Conservation (phyloP, 2,888 invertebrate genomes). For the Lypha dubia region DNA sequence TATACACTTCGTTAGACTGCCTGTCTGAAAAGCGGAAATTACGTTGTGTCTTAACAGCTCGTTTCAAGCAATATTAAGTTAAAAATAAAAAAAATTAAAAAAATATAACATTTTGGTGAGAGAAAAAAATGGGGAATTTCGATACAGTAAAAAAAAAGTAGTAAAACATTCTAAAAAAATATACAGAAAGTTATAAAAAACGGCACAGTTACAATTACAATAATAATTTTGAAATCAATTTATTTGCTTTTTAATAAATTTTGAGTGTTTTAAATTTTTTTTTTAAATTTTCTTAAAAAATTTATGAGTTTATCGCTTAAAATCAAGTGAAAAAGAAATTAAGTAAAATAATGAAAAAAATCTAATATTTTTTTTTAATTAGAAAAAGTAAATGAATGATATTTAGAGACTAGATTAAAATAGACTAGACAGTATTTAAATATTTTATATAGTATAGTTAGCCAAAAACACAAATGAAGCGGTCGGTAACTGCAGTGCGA, state of each 20-base stretch:
- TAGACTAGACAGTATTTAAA: constrained; percentile 14
- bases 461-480: constrained; percentile 66
- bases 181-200: constrained; percentile 70
- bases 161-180: constrained; percentile 33
- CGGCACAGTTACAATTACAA: constrained; percentile 62
- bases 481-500: constrained; percentile 75
- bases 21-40: too few relatives aligned
- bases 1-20: too few relatives aligned
- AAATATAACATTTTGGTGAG: too few relatives aligned
- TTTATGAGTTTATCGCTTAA: not conserved
- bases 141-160: too few relatives aligned
- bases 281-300: not conserved
- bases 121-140: too few relatives aligned
- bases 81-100: too few relatives aligned
- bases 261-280: constrained; percentile 22
- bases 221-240: not conserved
- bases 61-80: too few relatives aligned
- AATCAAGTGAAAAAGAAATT: constrained; percentile 25
- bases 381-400: constrained; percentile 21
- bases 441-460: constrained; percentile 58
- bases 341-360: constrained; percentile 21
- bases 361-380: constrained; percentile 16
- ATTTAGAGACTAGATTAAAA: not conserved
- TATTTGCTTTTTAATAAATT: constrained; percentile 10
- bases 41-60: too few relatives aligned